phyloP scores from a whole-genome alignment of 2,888 invertebrate species.

The Acronicta leporina region DNA sequence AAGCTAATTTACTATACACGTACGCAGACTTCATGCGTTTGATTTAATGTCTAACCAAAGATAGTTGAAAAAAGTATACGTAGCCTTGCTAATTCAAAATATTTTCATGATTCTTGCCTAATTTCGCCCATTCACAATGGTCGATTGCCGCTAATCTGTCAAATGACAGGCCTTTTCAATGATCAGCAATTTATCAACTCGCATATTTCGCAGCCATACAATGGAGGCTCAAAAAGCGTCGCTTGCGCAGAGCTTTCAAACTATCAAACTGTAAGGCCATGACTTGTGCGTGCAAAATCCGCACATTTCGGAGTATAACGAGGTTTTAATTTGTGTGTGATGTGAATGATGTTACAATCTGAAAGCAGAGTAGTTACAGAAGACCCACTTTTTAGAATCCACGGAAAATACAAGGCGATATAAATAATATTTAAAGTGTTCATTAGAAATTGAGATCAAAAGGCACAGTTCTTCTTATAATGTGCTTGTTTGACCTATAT shows the following conservation, averaged over 20 bases:
- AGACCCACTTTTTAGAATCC: conserved; percentile 1
- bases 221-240: conserved; percentile 20
- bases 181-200: conserved; percentile 7
- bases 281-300: conserved; percentile 45
- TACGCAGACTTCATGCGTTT: too few species aligned
- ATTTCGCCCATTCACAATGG: not conserved
- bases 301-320: conserved; percentile 43
- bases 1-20: too few species aligned
- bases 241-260: conserved; percentile 46
- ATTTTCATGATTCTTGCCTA: too few species aligned
- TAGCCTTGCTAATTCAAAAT: too few species aligned
- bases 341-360: conserved; percentile 19
- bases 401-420: too few species aligned
- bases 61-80: too few species aligned
- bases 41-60: too few species aligned
- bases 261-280: conserved; percentile 34
- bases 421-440: too few species aligned
- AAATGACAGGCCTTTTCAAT: not conserved
- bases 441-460: too few species aligned
- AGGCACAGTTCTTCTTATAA: too few species aligned
- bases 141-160: not conserved
- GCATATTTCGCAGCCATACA: conserved; percentile 34
- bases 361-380: conserved; percentile 11
- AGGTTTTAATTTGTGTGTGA: conserved; percentile 55
- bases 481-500: too few species aligned